phyloP scores from a whole-genome alignment of 1,140 invertebrate genomes.

The Tetramorium alpestre region DNA sequence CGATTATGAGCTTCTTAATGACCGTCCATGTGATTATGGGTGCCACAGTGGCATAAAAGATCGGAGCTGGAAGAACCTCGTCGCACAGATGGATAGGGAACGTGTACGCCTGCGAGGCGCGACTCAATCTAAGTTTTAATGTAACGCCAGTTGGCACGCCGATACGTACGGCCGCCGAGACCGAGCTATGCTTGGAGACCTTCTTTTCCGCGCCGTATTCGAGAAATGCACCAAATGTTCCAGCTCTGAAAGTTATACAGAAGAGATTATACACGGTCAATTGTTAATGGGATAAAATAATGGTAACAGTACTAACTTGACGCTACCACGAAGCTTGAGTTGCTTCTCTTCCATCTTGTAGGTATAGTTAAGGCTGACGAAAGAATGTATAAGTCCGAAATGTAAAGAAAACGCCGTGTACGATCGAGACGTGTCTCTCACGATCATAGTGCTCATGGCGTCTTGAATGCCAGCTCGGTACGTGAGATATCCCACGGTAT shows the following conservation, averaged over 20 bases:
- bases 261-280: not conserved
- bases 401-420: constrained; percentile 90
- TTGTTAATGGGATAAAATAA: not conserved
- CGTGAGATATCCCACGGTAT: constrained; percentile 94
- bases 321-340: constrained; percentile 90
- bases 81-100: constrained; percentile 97
- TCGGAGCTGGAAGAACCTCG: constrained; percentile 93
- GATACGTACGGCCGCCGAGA: constrained; percentile 93
- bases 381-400: constrained; percentile 93
- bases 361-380: constrained; percentile 90
- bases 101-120: constrained; percentile 95
- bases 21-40: constrained; percentile 93
- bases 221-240: constrained; percentile 93
- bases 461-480: constrained; percentile 91
- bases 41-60: constrained; percentile 96
- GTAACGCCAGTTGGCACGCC: constrained; percentile 95
- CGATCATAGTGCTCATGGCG: constrained; percentile 92
- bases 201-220: constrained; percentile 98
- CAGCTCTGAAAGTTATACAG: constrained; percentile 87
- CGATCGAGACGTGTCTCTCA: constrained; percentile 89
- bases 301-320: constrained; percentile 89
- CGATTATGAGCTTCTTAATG: constrained; percentile 94
- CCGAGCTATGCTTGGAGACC: constrained; percentile 95
- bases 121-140: constrained; percentile 93
- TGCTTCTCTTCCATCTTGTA: constrained; percentile 92